Evolutionary conservation across 2,797 vertebrate genomes (phyloP).

Genomic region (Etheostoma nigrum): DNA sequence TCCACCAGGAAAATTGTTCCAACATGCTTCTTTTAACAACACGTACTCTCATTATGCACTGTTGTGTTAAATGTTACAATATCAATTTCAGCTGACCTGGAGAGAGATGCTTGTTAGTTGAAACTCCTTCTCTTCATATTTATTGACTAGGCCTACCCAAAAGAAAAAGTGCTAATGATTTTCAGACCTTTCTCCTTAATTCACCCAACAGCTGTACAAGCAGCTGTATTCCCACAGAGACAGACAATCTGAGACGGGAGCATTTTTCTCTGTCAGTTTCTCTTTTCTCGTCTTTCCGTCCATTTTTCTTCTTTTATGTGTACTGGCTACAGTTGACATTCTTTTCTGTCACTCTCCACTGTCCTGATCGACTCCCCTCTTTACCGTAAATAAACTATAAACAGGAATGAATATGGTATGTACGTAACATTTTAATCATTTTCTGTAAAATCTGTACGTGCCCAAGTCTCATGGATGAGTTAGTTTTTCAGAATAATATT

Average conservation of each 20-base stretch:
- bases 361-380: constrained; percentile 7
- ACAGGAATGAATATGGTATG: neutral
- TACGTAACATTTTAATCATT: neutral
- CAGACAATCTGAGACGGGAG: constrained; percentile 35
- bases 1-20: constrained; percentile 23
- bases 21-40: constrained; percentile 26
- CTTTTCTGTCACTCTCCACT: constrained; percentile 13
- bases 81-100: constrained; percentile 44
- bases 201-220: constrained; percentile 59
- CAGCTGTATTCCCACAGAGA: constrained; percentile 55
- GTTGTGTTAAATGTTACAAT: constrained; percentile 49
- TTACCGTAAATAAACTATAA: neutral
- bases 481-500: neutral
- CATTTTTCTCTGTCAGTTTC: constrained; percentile 19
- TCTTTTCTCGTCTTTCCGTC: constrained; percentile 9
- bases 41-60: constrained; percentile 22
- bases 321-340: constrained; percentile 11
- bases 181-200: constrained; percentile 55
- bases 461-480: neutral
- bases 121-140: constrained; percentile 46
- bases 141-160: neutral
- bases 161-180: constrained; percentile 55
- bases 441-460: neutral
- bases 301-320: constrained; percentile 9
- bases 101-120: constrained; percentile 36